These are phyloP conservation scores for Bombus difficillimus DNA, from an alignment of 1,140 invertebrate genomes.

Conservation along the genomic window DNA sequence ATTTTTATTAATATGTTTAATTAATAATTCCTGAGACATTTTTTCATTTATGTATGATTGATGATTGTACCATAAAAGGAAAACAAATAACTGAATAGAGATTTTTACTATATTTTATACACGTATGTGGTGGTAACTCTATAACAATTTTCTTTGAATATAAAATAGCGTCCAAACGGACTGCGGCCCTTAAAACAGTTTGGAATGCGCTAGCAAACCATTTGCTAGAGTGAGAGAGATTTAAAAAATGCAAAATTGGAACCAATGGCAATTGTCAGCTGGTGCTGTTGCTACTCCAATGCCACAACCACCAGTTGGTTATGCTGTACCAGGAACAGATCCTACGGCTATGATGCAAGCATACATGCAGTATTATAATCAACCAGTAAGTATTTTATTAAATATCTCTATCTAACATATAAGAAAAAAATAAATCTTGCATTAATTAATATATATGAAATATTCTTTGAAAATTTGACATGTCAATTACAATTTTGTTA, in stretches of 20 bases:
- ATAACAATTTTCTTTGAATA: slow-evolving; percentile 75
- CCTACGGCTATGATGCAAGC: slow-evolving; percentile 80
- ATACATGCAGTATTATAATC: slow-evolving; percentile 82
- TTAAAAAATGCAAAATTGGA: slow-evolving; percentile 82
- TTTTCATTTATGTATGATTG: slow-evolving; percentile 12
- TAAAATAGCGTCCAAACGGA: slow-evolving; percentile 77
- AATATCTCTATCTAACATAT: background rate
- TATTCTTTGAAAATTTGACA: background rate
- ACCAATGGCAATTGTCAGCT: slow-evolving; percentile 80
- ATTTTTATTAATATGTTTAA: background rate
- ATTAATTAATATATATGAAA: background rate
- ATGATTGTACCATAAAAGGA: background rate
- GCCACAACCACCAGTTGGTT: slow-evolving; percentile 80
- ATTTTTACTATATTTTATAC: slow-evolving; percentile 24
- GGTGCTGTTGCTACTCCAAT: slow-evolving; percentile 75
- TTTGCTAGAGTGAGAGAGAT: slow-evolving; percentile 64
- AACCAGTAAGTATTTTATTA: slow-evolving; percentile 79
- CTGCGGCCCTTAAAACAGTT: slow-evolving; percentile 73
- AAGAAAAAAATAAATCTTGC: background rate
- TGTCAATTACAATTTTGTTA: background rate
- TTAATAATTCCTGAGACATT: background rate
- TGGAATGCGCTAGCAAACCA: slow-evolving; percentile 70
- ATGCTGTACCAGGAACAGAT: slow-evolving; percentile 76
- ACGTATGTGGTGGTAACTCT: slow-evolving; percentile 29
- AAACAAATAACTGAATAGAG: slow-evolving; percentile 18